Percentiles rank a stretch among this genome's conserved stretches.
Evolutionary conservation across 30 jellyfish, hydroid and myxozoan genomes (phyloP).

Genomic region (Nemopilema nomurai): DNA sequence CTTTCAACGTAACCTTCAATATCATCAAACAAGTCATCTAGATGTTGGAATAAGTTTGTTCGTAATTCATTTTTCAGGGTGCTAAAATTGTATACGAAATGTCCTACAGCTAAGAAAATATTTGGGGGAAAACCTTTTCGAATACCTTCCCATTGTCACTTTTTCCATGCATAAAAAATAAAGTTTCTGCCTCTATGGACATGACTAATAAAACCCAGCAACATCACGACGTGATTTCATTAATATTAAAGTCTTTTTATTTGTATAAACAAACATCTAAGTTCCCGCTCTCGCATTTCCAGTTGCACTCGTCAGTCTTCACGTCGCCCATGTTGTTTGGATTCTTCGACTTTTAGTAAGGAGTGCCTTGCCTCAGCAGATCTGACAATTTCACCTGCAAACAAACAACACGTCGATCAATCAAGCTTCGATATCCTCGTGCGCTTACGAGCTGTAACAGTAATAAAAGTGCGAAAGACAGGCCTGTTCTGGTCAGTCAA

Average conservation of each 20-base stretch:
- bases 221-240: background rate
- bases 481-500: no score
- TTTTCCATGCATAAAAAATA: slow-evolving; percentile 21
- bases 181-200: slow-evolving; percentile 13
- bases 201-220: background rate
- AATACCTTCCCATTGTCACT: slow-evolving; percentile 8
- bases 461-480: no score
- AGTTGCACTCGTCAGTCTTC: background rate
- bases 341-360: background rate
- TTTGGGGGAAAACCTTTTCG: background rate
- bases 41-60: no score
- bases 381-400: slow-evolving; percentile 1
- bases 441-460: no score
- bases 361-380: background rate
- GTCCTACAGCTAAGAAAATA: background rate
- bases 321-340: background rate
- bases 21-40: no score
- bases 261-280: background rate
- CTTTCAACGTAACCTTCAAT: no score
- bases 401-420: background rate
- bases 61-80: no score
- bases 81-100: no score
- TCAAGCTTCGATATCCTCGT: background rate
- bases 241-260: background rate
- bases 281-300: background rate